Base-by-base conservation (phyloP, 1,140 invertebrate species). In the Philotrypesis tridentata region DNA sequence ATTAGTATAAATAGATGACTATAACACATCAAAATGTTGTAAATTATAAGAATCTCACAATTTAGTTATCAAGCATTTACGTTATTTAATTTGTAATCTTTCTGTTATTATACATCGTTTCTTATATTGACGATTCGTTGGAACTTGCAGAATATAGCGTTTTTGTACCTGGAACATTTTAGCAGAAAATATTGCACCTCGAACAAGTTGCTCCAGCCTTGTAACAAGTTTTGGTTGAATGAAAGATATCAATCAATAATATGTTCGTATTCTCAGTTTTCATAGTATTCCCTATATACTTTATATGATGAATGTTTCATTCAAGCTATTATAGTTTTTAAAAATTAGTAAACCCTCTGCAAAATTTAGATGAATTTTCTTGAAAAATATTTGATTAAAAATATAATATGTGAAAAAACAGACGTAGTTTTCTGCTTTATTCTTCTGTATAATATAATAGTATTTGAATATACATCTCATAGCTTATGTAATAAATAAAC, bases 151-250 rank as follows among this genome's bases (percentile, higher is more conserved):
- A 85, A 85, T 84, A 81, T 73, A 29, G 43, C 82, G 40, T 72
- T 21, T 23, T 40, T 48, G 25, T 29, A 25, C 79, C 1, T 29
- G 79, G 78, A 88, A 85, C 80, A 87, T 71, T 83, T 48, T 71
- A 67, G 71, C 84, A 86, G 81, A 86, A 85, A 87, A 87, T 85
- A 87, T 86, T 85, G 85, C 85, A 86, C 83, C 83, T 85, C 80
- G 80, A 86, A 85, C 76, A 84, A 84, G 80, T 85, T 60, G 71
- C 21, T 48, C 70, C 61, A 76, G 23, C 85, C 83, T 85, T 84
- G 80, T 84, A 85, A 85, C 83, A 83, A 85, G 84, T 86, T 85
- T 85, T 84, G 82, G 27, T 71, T 79, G 73, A 70, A 68, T 40
- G 76, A 83, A 79, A 75, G 31, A 68, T 79, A 40, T 71, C 27